Evolutionary conservation across 2,888 invertebrate species (phyloP).

Genomic region (Anaspis maculata): DNA sequence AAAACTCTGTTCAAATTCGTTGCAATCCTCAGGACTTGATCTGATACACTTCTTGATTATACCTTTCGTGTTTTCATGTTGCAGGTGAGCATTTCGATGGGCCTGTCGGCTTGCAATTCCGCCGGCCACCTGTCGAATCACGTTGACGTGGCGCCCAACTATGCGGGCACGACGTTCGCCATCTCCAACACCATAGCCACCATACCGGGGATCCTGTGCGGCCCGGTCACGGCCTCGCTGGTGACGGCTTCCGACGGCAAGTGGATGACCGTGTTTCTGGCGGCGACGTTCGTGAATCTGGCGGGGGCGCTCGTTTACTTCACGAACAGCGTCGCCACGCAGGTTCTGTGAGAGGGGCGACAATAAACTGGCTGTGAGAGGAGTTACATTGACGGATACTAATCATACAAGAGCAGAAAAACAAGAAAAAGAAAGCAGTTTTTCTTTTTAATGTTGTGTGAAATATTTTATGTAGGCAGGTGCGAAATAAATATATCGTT

Average conservation of each 20-base stretch:
- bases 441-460: no score
- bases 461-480: no score
- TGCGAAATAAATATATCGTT: no score
- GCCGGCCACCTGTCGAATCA: slow-evolving; percentile 71
- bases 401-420: no score
- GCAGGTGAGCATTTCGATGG: slow-evolving; percentile 70
- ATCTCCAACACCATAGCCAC: slow-evolving; percentile 70
- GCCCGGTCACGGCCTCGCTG: slow-evolving; percentile 66
- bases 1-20: no score
- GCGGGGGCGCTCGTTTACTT: slow-evolving; percentile 64
- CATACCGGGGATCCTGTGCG: slow-evolving; percentile 66
- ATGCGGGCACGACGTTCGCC: slow-evolving; percentile 69
- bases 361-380: no score
- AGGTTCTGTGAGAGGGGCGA: slow-evolving; percentile 49
- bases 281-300: slow-evolving; percentile 63
- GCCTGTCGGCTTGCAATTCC: slow-evolving; percentile 65
- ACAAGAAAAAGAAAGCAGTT: no score
- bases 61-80: no score
- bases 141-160: slow-evolving; percentile 68
- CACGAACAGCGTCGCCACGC: slow-evolving; percentile 62
- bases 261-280: slow-evolving; percentile 66
- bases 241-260: slow-evolving; percentile 61
- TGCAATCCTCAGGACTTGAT: no score
- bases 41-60: no score
- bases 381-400: no score